These are phyloP conservation scores for Stratiomys singularior DNA, from an alignment of 2,888 invertebrate species.

Conservation along the genomic window DNA sequence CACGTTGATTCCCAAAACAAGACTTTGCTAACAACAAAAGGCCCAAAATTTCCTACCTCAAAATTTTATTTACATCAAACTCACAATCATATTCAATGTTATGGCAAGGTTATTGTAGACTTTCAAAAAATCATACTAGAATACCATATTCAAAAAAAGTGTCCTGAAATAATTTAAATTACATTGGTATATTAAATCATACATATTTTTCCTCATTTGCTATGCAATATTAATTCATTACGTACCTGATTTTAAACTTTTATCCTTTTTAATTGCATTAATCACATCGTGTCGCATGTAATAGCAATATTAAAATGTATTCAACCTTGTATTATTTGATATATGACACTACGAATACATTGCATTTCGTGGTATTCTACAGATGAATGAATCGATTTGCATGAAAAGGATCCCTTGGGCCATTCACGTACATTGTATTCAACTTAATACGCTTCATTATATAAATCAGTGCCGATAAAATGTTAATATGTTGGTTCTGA, in stretches of 20 bases:
- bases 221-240: neutral
- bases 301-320: neutral
- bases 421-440: neutral
- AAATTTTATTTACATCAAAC: no score
- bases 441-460: neutral
- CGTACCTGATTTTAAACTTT: neutral
- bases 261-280: neutral
- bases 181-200: neutral
- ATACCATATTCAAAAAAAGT: no score
- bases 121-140: no score
- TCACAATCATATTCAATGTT: no score
- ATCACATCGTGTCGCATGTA: neutral
- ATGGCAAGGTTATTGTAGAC: no score
- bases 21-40: no score
- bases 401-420: neutral
- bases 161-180: no score
- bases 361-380: no score
- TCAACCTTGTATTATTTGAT: neutral
- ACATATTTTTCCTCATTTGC: neutral
- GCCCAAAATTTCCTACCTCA: no score
- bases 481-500: neutral
- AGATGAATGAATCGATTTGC: neutral
- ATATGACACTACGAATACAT: neutral
- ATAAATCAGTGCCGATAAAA: neutral
- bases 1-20: no score